These are phyloP conservation scores for Glaucopsyche alexis DNA, from an alignment of 2,888 invertebrate genomes.

Conservation along the genomic window DNA sequence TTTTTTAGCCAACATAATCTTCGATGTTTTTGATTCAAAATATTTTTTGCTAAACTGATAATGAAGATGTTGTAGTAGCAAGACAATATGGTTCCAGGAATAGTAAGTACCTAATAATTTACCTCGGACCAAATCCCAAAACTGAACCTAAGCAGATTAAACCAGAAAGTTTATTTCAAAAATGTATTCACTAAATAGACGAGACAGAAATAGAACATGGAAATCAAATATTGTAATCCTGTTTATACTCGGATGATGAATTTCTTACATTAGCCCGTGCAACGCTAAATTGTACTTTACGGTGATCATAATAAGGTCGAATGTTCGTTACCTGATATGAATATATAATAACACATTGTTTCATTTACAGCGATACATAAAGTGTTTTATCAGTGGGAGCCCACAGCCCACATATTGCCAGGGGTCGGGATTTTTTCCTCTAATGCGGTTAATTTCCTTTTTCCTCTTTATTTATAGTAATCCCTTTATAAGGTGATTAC, in stretches of 20 bases:
- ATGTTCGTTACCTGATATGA: constrained; percentile 38
- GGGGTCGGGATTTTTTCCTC: constrained; percentile 75
- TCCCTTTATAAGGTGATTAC: constrained; percentile 81
- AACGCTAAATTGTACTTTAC: neutral
- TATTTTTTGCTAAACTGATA: too few species aligned
- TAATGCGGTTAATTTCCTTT: constrained; percentile 80
- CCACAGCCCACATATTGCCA: constrained; percentile 76
- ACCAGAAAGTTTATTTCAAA: neutral
- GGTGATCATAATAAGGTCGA: constrained; percentile 37
- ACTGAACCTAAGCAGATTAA: neutral
- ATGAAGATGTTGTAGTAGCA: too few species aligned
- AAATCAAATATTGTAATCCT: constrained; percentile 14
- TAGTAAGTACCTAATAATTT: too few species aligned
- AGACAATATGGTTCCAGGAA: neutral
- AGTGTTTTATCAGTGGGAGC: constrained; percentile 77
- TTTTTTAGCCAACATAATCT: too few species aligned
- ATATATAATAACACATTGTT: constrained; percentile 70
- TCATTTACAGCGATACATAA: constrained; percentile 73
- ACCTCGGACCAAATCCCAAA: neutral
- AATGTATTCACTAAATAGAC: neutral
- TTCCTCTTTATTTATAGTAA: constrained; percentile 81
- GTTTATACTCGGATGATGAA: neutral
- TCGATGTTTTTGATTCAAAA: too few species aligned
- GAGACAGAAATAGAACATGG: neutral
- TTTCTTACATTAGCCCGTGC: neutral